phyloP scores from a whole-genome alignment of 2,797 vertebrate genomes.

The Leptoclinus maculatus region DNA sequence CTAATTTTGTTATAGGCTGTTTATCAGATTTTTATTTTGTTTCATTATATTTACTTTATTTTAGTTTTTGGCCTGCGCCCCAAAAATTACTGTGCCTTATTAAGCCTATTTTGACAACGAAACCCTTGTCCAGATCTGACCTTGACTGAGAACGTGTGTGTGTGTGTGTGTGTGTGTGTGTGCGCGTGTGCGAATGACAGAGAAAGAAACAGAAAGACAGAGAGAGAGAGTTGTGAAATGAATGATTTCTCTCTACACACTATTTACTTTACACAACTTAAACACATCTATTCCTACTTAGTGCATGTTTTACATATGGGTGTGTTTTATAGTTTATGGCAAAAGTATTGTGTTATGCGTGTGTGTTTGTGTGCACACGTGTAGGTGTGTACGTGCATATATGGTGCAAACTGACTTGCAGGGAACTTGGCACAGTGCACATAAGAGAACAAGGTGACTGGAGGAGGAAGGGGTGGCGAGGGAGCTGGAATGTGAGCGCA shows the following conservation, averaged over 20 bases:
- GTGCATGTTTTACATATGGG: neutral
- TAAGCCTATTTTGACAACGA: conserved; percentile 46
- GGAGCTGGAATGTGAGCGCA: conserved; percentile 79
- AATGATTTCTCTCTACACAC: neutral
- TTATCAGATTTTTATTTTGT: neutral
- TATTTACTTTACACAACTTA: neutral
- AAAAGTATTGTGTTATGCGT: conserved; percentile 1
- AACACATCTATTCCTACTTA: neutral
- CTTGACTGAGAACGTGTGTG: conserved; percentile 57
- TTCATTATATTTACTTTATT: neutral
- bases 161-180: conserved; percentile 21
- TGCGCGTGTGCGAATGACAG: neutral
- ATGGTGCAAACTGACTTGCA: conserved; percentile 54
- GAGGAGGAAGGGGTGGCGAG: conserved; percentile 71
- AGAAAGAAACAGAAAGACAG: neutral
- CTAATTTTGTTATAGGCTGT: neutral
- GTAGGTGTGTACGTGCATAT: conserved; percentile 2
- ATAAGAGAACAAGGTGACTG: conserved; percentile 81
- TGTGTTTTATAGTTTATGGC: neutral
- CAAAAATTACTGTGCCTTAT: conserved; percentile 12
- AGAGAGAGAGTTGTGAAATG: neutral
- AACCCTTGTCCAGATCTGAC: conserved; percentile 64
- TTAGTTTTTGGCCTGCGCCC: neutral
- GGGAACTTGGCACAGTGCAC: conserved; percentile 65
- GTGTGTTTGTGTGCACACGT: neutral